These are phyloP conservation scores for Pterophyllum scalare DNA, from an alignment of 2,113 vertebrate genomes.

Conservation along the genomic window DNA sequence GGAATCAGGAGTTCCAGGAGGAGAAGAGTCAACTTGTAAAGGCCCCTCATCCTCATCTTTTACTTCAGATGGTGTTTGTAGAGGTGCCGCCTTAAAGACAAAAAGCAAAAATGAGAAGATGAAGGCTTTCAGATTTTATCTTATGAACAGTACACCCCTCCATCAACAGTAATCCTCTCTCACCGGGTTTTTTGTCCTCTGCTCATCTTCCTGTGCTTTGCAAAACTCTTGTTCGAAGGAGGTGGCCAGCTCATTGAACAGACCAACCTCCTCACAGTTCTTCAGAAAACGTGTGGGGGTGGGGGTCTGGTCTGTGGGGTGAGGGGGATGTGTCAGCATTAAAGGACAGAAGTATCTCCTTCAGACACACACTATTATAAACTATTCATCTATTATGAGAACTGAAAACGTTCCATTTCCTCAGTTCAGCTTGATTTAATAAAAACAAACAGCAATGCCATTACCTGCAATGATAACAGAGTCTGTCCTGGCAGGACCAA, in stretches of 20 bases:
- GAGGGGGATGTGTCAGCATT: not conserved
- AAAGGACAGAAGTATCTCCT: not conserved
- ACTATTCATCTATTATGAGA: not conserved
- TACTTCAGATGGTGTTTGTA: slow-evolving; percentile 88
- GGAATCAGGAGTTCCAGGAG: slow-evolving; percentile 88
- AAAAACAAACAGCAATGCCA: not conserved
- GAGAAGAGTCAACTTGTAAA: slow-evolving; percentile 92
- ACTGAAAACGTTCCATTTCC: not conserved
- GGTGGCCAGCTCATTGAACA: slow-evolving; percentile 95
- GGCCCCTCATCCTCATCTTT: slow-evolving; percentile 92
- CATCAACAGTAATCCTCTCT: slow-evolving; percentile 31
- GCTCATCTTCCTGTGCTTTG: slow-evolving; percentile 93
- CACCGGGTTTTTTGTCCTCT: slow-evolving; percentile 81
- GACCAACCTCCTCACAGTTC: slow-evolving; percentile 97
- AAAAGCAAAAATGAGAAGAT: slow-evolving; percentile 19
- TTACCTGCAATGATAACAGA: slow-evolving; percentile 97
- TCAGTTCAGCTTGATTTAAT: not conserved
- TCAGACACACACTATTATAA: not conserved
- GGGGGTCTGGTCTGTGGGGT: slow-evolving; percentile 91
- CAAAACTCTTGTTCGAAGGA: slow-evolving; percentile 98
- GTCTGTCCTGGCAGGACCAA: slow-evolving; percentile 96
- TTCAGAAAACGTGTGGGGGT: slow-evolving; percentile 98
- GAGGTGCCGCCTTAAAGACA: slow-evolving; percentile 54
- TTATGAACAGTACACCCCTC: not conserved
- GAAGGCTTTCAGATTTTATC: not conserved